Percentiles rank a stretch among this genome's conserved stretches.
Conservation (phyloP, 2,888 invertebrate genomes). For the Diarsia rubi region DNA sequence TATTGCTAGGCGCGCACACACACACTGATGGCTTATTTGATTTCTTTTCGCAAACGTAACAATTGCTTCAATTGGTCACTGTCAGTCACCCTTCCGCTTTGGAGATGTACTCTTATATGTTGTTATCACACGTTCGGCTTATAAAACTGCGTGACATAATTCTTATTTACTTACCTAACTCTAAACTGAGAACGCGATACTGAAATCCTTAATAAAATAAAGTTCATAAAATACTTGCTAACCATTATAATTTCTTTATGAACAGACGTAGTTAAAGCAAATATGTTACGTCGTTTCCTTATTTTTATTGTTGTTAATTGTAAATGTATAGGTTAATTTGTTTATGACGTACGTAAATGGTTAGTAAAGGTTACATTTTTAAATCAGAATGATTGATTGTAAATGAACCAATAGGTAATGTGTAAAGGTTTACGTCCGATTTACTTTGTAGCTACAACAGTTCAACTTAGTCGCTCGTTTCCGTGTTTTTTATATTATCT, state of each 20-base stretch:
- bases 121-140: conserved; percentile 45
- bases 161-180: conserved; percentile 29
- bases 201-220: conserved; percentile 34
- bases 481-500: conserved; percentile 62
- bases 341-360: conserved; percentile 41
- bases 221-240: conserved; percentile 22
- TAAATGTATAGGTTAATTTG: conserved; percentile 48
- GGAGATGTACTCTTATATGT: conserved; percentile 57
- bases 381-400: conserved; percentile 43
- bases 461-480: conserved; percentile 60
- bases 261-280: conserved; percentile 40
- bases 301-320: conserved; percentile 45
- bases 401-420: conserved; percentile 38
- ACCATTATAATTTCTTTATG: conserved; percentile 52
- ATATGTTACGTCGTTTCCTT: conserved; percentile 52
- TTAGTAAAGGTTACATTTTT: conserved; percentile 38
- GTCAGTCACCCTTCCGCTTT: conserved; percentile 77
- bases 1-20: conserved; percentile 54
- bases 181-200: conserved; percentile 43
- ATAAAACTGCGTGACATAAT: conserved; percentile 43
- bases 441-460: conserved; percentile 58
- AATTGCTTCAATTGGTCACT: conserved; percentile 81
- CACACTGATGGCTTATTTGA: conserved; percentile 63
- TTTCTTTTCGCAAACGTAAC: conserved; percentile 76
- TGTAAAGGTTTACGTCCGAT: conserved; percentile 51